Base-by-base conservation (phyloP, 2,888 invertebrate species). In the Rutpela maculata region DNA sequence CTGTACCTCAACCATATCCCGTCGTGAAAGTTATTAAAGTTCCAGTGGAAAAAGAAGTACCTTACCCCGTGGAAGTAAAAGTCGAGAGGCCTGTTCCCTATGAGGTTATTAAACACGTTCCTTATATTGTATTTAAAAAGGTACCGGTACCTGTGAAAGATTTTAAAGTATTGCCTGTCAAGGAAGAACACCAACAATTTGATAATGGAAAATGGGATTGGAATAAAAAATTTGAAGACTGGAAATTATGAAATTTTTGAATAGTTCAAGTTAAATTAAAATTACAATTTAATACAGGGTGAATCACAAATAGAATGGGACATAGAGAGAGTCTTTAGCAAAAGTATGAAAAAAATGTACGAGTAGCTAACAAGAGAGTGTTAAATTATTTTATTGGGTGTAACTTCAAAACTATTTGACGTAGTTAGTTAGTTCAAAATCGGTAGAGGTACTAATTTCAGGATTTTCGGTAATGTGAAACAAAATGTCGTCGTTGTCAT, bases 1-100 rank as follows among this genome's bases (percentile, higher is more conserved):
- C 90, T 69, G 93, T 95, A 50, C 94, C 94, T 35, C 92, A 93
- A 81, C 96, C 95, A 4, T 94, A 93, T 88, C 94, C 94, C 31
- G 95, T 95, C 0, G 94, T 95, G 86, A 93, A 94, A 6, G 93
- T 91, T 6, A 91, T 92, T 19, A 67, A 65, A n/a, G 63, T 79
- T 15, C 73, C 70, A 19, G 79, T 78, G 7, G 79, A 80, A 17
- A 74, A 70, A 22, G 92, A 92, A 81, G 90, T 91, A 81, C 92
- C 92, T 75, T 92, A 92, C 89, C 92, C 92, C 72, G 92, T 93
- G 15, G 91, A 92, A 83, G 91, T 92, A 7, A 43, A 66, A 19
- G 78, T 80, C 10, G 71, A 76, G 10, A 70, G 73, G 22, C 92
- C 92, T 81, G 90, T 91, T 81, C 92, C 92, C 76, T 92, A 92